phyloP scores from a whole-genome alignment of 2,888 invertebrate genomes.

The Drosophila acutilabella region DNA sequence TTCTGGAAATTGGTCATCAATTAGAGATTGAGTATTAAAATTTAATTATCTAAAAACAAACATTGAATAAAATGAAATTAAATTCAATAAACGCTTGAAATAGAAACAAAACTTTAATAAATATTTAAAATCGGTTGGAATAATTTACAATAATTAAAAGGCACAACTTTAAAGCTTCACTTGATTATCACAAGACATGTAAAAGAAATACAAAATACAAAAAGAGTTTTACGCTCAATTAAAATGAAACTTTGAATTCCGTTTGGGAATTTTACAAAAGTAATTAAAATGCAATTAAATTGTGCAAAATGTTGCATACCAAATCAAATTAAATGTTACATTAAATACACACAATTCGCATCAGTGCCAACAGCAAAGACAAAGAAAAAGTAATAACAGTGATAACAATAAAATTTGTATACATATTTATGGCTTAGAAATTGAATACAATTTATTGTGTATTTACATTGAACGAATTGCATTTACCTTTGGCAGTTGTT shows the following conservation, averaged over 20 bases:
- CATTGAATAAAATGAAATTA: too few species aligned
- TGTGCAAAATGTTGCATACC: constrained; percentile 30
- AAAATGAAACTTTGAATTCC: constrained; percentile 45
- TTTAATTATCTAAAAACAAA: too few species aligned
- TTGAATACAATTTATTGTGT: constrained; percentile 47
- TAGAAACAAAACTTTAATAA: background rate
- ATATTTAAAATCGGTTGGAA: background rate
- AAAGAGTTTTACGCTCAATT: constrained; percentile 50
- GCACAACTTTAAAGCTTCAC: constrained; percentile 6
- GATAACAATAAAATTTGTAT: constrained; percentile 13
- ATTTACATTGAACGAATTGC: constrained; percentile 49
- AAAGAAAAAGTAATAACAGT: constrained; percentile 4
- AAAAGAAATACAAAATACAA: constrained; percentile 9
- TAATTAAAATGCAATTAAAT: constrained; percentile 72
- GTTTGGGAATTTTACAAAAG: constrained; percentile 30
- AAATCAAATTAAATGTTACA: constrained; percentile 45
- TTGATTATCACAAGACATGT: constrained; percentile 6
- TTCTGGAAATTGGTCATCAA: too few species aligned
- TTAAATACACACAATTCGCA: constrained; percentile 18
- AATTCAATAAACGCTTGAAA: background rate
- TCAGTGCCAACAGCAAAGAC: constrained; percentile 22
- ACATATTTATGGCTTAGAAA: constrained; percentile 39
- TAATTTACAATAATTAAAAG: constrained; percentile 2
- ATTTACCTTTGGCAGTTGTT: constrained; percentile 35
- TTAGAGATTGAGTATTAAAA: too few species aligned